Evolutionary conservation across 2,888 invertebrate genomes (phyloP).

Genomic region (Eudasyphora cyanicolor): DNA sequence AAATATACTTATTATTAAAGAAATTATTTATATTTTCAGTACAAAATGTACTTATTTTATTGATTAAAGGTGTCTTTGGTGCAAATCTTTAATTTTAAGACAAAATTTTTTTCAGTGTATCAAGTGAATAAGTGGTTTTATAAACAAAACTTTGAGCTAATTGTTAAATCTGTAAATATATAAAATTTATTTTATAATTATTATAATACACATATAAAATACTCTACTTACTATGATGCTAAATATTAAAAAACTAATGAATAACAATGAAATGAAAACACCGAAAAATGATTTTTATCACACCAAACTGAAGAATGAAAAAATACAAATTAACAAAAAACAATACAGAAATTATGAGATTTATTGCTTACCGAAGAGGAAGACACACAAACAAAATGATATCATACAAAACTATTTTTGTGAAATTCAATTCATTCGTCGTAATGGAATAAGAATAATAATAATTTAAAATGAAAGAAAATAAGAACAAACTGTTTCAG

Average conservation of each 20-base stretch:
- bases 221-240: constrained; percentile 36
- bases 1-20: too few relatives aligned
- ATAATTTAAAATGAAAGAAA: constrained; percentile 21
- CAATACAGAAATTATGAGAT: constrained; percentile 35
- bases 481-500: constrained; percentile 39
- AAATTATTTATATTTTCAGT: too few relatives aligned
- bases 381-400: background rate
- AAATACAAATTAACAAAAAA: background rate
- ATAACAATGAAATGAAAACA: constrained; percentile 63
- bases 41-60: too few relatives aligned
- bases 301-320: constrained; percentile 25
- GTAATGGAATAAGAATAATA: background rate
- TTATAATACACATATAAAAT: constrained; percentile 24
- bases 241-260: constrained; percentile 46
- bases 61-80: too few relatives aligned
- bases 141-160: constrained; percentile 38
- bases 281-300: constrained; percentile 51
- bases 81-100: too few relatives aligned
- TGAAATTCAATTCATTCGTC: constrained; percentile 33
- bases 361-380: constrained; percentile 39
- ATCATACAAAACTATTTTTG: constrained; percentile 48
- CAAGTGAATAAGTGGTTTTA: constrained; percentile 35
- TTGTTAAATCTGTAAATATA: constrained; percentile 44
- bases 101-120: too few relatives aligned
- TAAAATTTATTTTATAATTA: constrained; percentile 39